phyloP scores from a whole-genome alignment of 2,888 invertebrate species.

The Xanthia togata region DNA sequence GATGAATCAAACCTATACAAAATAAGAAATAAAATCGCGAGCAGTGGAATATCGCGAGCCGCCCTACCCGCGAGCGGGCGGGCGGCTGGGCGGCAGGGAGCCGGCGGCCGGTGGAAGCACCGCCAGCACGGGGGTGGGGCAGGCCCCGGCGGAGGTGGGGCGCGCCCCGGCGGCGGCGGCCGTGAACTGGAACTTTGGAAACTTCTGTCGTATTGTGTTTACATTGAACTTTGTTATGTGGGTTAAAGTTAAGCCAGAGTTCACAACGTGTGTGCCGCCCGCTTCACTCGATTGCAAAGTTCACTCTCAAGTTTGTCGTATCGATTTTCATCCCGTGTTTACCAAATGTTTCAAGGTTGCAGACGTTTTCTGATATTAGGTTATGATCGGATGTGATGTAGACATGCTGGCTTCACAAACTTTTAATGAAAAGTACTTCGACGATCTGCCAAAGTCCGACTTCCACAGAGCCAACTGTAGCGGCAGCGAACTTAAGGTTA shows the following conservation, averaged over 20 bases:
- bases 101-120: constrained; percentile 26
- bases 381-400: constrained; percentile 33
- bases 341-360: constrained; percentile 88
- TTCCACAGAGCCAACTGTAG: neutral
- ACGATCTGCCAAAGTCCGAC: neutral
- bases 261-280: constrained; percentile 87
- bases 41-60: constrained; percentile 64
- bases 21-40: constrained; percentile 64
- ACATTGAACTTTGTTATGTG: constrained; percentile 91
- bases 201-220: constrained; percentile 90
- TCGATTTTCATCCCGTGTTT: constrained; percentile 90
- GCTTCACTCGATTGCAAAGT: constrained; percentile 87
- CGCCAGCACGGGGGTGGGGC: constrained; percentile 54
- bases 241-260: constrained; percentile 90
- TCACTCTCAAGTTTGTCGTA: constrained; percentile 87
- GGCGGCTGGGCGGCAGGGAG: constrained; percentile 44
- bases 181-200: constrained; percentile 89
- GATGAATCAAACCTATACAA: constrained; percentile 68
- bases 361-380: constrained; percentile 59
- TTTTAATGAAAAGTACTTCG: constrained; percentile 19
- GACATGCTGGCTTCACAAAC: constrained; percentile 19
- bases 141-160: constrained; percentile 51
- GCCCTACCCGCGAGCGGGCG: constrained; percentile 36
- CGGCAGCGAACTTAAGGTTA: neutral
- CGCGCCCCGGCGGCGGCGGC: constrained; percentile 76